These are phyloP conservation scores for Rhodinocichla rosea DNA, from an alignment of 2,113 vertebrate genomes.

Conservation along the genomic window DNA sequence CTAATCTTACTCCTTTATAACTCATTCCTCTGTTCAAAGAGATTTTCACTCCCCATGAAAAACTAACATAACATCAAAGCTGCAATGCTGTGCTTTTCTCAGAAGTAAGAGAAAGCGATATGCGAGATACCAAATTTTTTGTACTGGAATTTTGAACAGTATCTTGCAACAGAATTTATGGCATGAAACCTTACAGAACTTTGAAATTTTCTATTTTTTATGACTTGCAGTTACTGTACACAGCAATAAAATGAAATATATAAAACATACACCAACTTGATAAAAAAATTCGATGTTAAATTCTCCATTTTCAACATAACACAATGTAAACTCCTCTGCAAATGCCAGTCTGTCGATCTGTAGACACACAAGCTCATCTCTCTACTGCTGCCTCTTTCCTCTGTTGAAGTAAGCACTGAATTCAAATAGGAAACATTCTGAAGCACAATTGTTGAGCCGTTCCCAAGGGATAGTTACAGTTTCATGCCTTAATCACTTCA, in stretches of 20 bases:
- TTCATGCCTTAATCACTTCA: constrained; percentile 20
- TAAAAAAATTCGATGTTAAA: rapidly evolving
- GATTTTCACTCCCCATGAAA: background rate
- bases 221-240: background rate
- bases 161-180: background rate
- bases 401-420: background rate
- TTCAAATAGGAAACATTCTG: background rate
- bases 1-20: background rate
- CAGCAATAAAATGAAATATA: background rate
- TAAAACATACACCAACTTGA: background rate
- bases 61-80: background rate
- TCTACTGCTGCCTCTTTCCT: background rate
- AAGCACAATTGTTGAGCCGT: background rate
- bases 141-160: background rate
- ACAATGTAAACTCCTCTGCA: background rate
- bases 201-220: background rate
- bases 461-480: background rate
- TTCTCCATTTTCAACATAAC: background rate
- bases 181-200: background rate
- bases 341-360: background rate
- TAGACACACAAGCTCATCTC: background rate
- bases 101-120: background rate
- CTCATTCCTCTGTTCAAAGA: background rate
- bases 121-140: background rate
- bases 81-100: background rate